Base-by-base conservation (phyloP, 2,797 vertebrate species). In the Varecia variegata region DNA sequence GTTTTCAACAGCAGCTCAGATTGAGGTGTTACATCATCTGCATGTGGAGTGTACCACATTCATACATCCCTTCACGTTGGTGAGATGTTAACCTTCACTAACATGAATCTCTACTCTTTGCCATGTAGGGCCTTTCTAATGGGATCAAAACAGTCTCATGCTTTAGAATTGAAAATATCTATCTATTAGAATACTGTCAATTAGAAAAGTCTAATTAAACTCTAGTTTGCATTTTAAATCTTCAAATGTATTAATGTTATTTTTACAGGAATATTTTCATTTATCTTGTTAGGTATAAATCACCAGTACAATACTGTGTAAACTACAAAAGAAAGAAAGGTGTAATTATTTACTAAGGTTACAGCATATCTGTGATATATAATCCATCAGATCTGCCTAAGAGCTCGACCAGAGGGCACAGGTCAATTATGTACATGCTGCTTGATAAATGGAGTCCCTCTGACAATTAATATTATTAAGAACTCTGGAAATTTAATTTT, bases 401-500 rank as follows among this genome's bases (percentile, higher is more conserved):
- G 27, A 81, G 45, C 67, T 45, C 54, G 23, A 79, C 32, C 54
- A 50, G 13, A 84, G 71, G 47, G 62, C 77, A n/a, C 20, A 3
- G 5, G 20, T 81, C 45, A 10, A 54, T 90, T 94, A 35, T 35
- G 77, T 71, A 67, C 43, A 25, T 58, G 45, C 35, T 76, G 21
- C 50, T 94, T 79, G 47, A 94, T 60, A 76, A 65, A 83, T 43
- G 30, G 27, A 95, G 54, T 87, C 58, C 67, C 82, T 77, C 77
- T 67, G 47, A 87, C 50, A 89, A 81, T 68, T 80, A 87, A 73
- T 38, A 65, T 71, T 67, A n/a, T 96, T 90, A 96, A 81, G 80
- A 96, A 94, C 70, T 67, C 70, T 92, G 54, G 83, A 87, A 87
- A 93, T 40, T 86, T 96, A 94, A 89, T 96, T 77, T 94, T 38